These are phyloP conservation scores for Exocentrus adspersus DNA, from an alignment of 2,888 invertebrate genomes.

Conservation along the genomic window DNA sequence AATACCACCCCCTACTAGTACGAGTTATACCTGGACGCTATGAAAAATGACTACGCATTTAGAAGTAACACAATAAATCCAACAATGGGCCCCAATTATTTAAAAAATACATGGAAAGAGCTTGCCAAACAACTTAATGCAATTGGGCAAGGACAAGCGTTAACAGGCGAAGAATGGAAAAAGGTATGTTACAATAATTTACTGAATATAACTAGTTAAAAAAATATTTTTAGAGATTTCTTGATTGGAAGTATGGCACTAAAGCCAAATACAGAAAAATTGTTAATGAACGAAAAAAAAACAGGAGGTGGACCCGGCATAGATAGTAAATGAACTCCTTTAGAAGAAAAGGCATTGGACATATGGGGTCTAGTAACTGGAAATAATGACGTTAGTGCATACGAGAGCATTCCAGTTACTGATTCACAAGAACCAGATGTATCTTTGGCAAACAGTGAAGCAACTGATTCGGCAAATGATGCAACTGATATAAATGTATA, in stretches of 20 bases:
- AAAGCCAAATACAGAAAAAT: constrained; percentile 16
- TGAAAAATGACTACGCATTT: constrained; percentile 20
- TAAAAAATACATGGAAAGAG: constrained; percentile 26
- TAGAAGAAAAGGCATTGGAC: constrained; percentile 28
- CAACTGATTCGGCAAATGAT: background rate
- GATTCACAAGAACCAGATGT: background rate
- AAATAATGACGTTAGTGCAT: background rate
- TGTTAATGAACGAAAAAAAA: background rate
- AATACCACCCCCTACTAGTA: background rate
- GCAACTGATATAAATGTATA: background rate
- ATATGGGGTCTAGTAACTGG: constrained; percentile 32
- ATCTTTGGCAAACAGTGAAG: background rate
- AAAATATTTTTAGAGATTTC: constrained; percentile 24
- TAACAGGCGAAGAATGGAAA: constrained; percentile 30
- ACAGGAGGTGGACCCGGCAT: constrained; percentile 27
- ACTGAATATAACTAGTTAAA: background rate
- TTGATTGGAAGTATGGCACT: constrained; percentile 22
- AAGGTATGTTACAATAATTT: constrained; percentile 14
- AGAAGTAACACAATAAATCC: constrained; percentile 25
- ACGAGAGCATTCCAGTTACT: constrained; percentile 3
- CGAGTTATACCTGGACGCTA: background rate
- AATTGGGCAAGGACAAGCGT: constrained; percentile 25
- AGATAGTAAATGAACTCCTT: constrained; percentile 10
- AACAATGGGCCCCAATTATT: constrained; percentile 19
- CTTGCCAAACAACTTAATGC: constrained; percentile 26